Base-by-base conservation (phyloP, 2,888 invertebrate species). In the Lysandra coridon region DNA sequence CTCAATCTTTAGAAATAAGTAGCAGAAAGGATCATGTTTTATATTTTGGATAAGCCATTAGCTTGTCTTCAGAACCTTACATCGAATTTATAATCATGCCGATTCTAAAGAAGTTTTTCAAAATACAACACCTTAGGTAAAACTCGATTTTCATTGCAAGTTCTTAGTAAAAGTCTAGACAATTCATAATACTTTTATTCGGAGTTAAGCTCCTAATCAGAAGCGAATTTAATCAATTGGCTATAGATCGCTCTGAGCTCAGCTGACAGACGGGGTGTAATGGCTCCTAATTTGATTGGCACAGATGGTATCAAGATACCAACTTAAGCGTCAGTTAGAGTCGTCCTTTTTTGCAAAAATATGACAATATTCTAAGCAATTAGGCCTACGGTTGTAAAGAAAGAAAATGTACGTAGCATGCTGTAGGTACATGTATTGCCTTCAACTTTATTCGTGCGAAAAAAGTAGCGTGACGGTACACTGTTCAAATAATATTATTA, bases 271-370 rank as follows among this genome's bases (percentile, higher is more conserved):
- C 85, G 82, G 81, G 87, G 87, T 87, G 89, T 91, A 91, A 92
- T 91, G 89, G 88, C 82, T 85, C 87, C 88, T 93, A 93, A 93
- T 93, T 93, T 92, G 93, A 92, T 92, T 90, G 92, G 90, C 89
- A 89, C 92, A 93, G 89, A 91, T 93, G 93, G 85, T 86, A 85
- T 69, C 14, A 14, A 14, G 33, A 33, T 17, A 33, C 69, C 33
- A 14, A 4, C 14, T 69, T 69, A 64, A 30, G 33, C 14, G 30
- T 64, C 23, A 12, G 64, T 64, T 64, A 30, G 7, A 64, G 10
- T 10, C 10, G 10, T 33, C 30, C 64, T 64, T 64, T 64, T 64
- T 64, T 12, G 2, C 10, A 12, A 30, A 64, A 23, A 5, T 7
- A 62, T 6, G 44, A 2, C 10, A 44, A 44, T 10, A 49, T 44